Base-by-base conservation (phyloP, 2,888 invertebrate genomes). In the Clanis bilineata region DNA sequence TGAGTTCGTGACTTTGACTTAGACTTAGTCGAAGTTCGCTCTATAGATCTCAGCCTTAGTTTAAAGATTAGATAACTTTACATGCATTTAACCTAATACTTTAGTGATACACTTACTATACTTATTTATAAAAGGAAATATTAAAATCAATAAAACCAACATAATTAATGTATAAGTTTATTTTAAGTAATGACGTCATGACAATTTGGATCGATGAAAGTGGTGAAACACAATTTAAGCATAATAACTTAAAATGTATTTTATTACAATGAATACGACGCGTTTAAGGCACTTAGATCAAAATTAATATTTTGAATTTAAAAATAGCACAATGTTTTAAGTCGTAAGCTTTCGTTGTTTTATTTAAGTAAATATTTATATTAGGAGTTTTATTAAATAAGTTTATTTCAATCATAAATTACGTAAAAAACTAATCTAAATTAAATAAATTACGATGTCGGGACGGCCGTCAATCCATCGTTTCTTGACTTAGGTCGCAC, bases 361-460 rank as follows among this genome's bases (percentile, higher is more conserved):
- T 78, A 80, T 72, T 68, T 72, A 73, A 71, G 70, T 77, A 74
- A 72, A 80, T 83, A 73, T 78, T 85, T 85, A 88, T 82, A 83
- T 87, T 85, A 85, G 77, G 71, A 76, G 10, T 72, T 86, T 82
- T 80, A 85, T 88, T 86, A 85, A 85, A 88, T 87, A 89, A 78
- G 77, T 86, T 85, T 85, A 85, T 81, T 83, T 86, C 81, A 79
- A 83, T 79, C 83, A 91, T 90, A 91, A 90, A 88, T 90, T 86
- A 89, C 76, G 79, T 88, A 83, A 84, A 88, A 82, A 84, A 82
- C 82, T 89, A 87, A 64, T 58, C 89, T 91, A 90, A 80, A 79
- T 85, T 85, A 81, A 92, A 92, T 91, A 91, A 92, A 90, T 91
- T 91, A 92, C 90, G 90, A 90, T 90, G 85, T 88, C 86, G 92